Conservation (phyloP, 2,797 vertebrate species). For the Periparus ater region DNA sequence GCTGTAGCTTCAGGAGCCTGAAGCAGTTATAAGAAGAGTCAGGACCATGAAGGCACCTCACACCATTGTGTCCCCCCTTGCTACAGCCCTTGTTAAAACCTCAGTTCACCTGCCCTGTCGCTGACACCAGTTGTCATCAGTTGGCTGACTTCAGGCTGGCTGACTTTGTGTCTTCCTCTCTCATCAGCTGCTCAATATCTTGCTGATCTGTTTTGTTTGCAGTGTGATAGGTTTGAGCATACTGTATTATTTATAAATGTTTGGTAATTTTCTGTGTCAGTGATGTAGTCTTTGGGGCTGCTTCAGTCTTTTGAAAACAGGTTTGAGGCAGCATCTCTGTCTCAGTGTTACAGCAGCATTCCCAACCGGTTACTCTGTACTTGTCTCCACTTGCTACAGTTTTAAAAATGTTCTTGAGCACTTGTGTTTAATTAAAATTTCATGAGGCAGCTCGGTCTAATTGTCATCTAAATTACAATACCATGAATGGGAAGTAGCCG, state of each 20-base stretch:
- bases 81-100: constrained; percentile 6
- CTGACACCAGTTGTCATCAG: constrained; percentile 35
- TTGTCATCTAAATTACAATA: background rate
- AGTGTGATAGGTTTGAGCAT: constrained; percentile 50
- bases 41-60: background rate
- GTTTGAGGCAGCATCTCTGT: background rate
- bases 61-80: background rate
- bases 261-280: constrained; percentile 60
- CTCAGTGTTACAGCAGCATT: background rate
- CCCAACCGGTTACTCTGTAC: background rate
- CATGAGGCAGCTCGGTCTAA: background rate
- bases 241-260: constrained; percentile 65
- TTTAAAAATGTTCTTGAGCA: background rate
- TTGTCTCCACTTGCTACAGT: background rate
- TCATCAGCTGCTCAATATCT: constrained; percentile 39
- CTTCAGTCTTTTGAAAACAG: background rate
- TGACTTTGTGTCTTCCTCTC: constrained; percentile 9
- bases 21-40: background rate
- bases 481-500: background rate
- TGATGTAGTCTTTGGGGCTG: constrained; percentile 31
- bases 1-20: background rate
- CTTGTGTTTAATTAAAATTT: constrained; percentile 33
- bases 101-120: background rate
- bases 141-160: constrained; percentile 54
- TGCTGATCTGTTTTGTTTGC: constrained; percentile 64